phyloP scores from a whole-genome alignment of 2,888 invertebrate species.

The Lasioglossum villosulum region DNA sequence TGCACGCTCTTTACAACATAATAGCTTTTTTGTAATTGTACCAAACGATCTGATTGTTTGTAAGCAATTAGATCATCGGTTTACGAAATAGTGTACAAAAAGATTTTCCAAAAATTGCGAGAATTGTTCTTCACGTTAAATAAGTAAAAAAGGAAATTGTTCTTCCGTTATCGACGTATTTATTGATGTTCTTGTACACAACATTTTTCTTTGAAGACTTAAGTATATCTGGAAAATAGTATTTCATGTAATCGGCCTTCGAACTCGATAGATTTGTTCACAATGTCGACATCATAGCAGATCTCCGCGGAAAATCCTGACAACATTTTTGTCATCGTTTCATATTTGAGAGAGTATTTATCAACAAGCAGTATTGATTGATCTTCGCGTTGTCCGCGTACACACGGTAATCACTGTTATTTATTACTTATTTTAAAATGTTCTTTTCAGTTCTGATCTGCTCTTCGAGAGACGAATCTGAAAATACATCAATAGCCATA shows the following conservation, averaged over 20 bases:
- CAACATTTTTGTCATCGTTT: background rate
- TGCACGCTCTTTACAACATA: too few relatives aligned
- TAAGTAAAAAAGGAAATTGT: too few relatives aligned
- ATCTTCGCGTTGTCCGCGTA: background rate
- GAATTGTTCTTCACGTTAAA: background rate
- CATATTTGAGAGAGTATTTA: background rate
- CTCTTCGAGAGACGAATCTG: background rate
- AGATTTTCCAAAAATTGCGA: background rate
- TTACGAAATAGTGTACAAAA: too few relatives aligned
- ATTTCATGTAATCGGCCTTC: background rate
- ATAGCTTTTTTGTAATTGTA: too few relatives aligned
- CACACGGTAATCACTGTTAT: background rate
- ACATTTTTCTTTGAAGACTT: background rate
- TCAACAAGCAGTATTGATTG: background rate
- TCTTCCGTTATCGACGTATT: background rate
- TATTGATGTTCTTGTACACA: background rate
- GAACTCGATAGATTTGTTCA: background rate
- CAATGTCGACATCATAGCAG: background rate
- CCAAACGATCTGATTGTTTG: too few relatives aligned
- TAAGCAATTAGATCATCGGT: too few relatives aligned
- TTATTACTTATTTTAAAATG: background rate
- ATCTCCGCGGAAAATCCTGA: background rate
- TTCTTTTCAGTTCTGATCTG: background rate
- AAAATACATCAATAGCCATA: background rate
- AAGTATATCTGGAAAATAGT: background rate